A percentile compares a stretch with the other conserved stretches of the same genome.
These are phyloP conservation scores for Hypselothyrea guttata DNA, from an alignment of 2,888 invertebrate species.

Conservation along the genomic window DNA sequence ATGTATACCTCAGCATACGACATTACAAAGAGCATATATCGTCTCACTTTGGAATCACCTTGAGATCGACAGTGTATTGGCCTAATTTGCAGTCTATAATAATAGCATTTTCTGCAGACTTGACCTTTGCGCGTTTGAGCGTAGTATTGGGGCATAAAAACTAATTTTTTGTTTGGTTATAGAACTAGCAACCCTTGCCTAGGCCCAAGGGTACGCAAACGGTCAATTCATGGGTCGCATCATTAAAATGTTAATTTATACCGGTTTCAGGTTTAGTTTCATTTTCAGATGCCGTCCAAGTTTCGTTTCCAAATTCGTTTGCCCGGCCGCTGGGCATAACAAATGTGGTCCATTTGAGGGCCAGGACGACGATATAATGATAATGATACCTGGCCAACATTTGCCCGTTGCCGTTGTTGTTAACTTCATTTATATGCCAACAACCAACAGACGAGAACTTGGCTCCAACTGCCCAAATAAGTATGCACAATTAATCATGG, in stretches of 20 bases:
- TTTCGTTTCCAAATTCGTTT: conserved; percentile 1
- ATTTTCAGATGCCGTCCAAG: conserved; percentile 1
- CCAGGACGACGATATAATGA: conserved; percentile 30
- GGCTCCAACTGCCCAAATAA: conserved; percentile 3
- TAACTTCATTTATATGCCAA: conserved; percentile 28
- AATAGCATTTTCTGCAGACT: too few species aligned
- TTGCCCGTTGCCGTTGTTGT: neutral
- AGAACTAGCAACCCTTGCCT: neutral
- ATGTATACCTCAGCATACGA: too few species aligned
- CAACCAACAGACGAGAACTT: conserved; percentile 1
- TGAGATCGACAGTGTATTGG: too few species aligned
- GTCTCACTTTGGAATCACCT: too few species aligned
- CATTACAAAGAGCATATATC: too few species aligned
- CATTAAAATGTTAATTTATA: conserved; percentile 45
- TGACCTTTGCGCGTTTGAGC: too few species aligned
- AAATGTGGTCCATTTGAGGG: conserved; percentile 36
- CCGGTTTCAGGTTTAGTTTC: conserved; percentile 5
- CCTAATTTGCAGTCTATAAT: too few species aligned
- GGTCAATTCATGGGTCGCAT: conserved; percentile 9
- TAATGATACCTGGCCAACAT: conserved; percentile 12
- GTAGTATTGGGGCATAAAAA: neutral
- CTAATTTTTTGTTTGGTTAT: conserved; percentile 4
- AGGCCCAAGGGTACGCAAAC: neutral
- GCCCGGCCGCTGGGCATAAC: conserved; percentile 15
- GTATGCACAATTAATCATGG: conserved; percentile 16